Evolutionary conservation across 1,140 invertebrate genomes (phyloP), one percentile per base, ranked within the genome.

Genomic region (Drosophila takahashii): DNA sequence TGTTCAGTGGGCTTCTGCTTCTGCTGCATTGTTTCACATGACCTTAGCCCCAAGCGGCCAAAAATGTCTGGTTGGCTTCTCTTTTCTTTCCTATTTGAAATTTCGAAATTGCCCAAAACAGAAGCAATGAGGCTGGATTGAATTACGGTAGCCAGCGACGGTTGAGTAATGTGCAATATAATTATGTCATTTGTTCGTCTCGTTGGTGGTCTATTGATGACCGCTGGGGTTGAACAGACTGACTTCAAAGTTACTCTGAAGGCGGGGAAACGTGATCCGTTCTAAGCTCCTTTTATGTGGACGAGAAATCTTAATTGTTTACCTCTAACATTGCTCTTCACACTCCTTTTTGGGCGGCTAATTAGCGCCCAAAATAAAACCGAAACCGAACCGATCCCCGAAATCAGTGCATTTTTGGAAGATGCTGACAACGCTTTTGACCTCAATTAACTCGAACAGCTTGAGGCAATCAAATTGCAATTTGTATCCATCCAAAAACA

Each of bases 381-480:
- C 9, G 3, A 18, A 57, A 47, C 13, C 65, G 3, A 47, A 52
- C 57, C 52, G 34, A 64, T 42, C 57, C 66, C 66, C 58, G 4
- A 60, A 83, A 61, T 57, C 18, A 56, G 54, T 72, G 64, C 58
- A 73, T 81, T 60, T 73, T 86, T 87, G 81, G 75, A 73, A 67
- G 79, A 87, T 71, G 70, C 66, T 39, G 77, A 87, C 70, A 69
- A 65, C 48, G 71, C 32, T 79, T 86, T 79, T 86, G 84, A 89
- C 83, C 83, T 83, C 84, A 86, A 86, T 86, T 83, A 89, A 48
- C 73, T 66, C 45, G 56, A 75, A 65, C 48, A 57, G 72, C 57
- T 62, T 41, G 51, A 62, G 52, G 71, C 84, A 86, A 87, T 86
- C 75, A 86, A 86, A 86, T 89, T 73, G 79, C 84, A 86, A 86